Base-by-base conservation (phyloP, 1,140 invertebrate genomes). In the Drosophila setifemur region DNA sequence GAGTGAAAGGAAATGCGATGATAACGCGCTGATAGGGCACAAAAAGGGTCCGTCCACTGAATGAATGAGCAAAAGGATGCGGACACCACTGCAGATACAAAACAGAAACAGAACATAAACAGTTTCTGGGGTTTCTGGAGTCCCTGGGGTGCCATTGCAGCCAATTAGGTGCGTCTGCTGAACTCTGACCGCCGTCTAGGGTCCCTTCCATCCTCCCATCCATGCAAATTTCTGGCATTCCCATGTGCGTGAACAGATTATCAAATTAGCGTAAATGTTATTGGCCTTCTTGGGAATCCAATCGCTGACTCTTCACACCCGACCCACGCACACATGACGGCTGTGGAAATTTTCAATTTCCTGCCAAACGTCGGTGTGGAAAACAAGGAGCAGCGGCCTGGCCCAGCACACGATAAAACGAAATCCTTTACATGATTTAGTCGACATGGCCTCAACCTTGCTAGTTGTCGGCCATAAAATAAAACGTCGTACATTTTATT, bases 261-360 rank as follows among this genome's bases (percentile, higher is more conserved):
- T 83, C 75, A 88, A 88, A 88, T 88, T 88, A 88, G 85, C 75
- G 75, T 81, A 88, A 88, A 88, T 88, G 81, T 86, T 81, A 86
- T 86, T 76, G 81, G 82, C 76, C 82, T 64, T 76, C 61, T 64
- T 58, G 66, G 63, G 81, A 52, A 64, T 63, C 63, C 63, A 33
- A 74, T 63, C 70, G 54, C 69, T 48, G 64, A 85, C 74, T 71
- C 71, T 58, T 58, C 53, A 23, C 29, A n/a, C 37, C 23, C 21
- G 11, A 8, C 58, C 52, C 61, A 57, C 39, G 52, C 50, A 57
- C 52, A 47, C 42, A 54, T 33, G 52, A 14, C 8, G 18, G 12
- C 23, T 58, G 44, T 78, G 75, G 61, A 86, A 86, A 87, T 81
- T 86, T 85, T 86, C 81, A 86, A 86, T 86, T 86, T 86, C 81